These are phyloP conservation scores for Drosophila atripex DNA, from an alignment of 2,888 invertebrate species.

Conservation along the genomic window DNA sequence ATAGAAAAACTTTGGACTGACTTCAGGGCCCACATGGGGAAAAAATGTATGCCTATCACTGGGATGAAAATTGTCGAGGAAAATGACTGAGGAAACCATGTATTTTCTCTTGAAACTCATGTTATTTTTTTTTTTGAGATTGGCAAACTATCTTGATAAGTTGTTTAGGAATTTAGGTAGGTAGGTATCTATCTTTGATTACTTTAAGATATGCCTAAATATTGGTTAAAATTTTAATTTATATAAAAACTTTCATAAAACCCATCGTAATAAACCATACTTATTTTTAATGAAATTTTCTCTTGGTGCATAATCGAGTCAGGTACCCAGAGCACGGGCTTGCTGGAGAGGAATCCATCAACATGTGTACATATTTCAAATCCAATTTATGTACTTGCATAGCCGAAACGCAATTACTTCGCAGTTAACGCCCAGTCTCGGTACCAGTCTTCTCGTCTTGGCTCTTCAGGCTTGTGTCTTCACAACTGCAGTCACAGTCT, in stretches of 20 bases:
- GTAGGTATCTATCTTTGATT: too few relatives aligned
- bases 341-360: slow-evolving; percentile 71
- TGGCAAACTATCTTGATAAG: too few relatives aligned
- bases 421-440: slow-evolving; percentile 74
- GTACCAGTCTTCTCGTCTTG: slow-evolving; percentile 20
- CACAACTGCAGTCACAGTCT: slow-evolving; percentile 17
- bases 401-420: slow-evolving; percentile 78
- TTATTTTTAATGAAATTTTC: background rate
- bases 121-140: too few relatives aligned
- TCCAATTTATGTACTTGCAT: slow-evolving; percentile 79
- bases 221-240: too few relatives aligned
- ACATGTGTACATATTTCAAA: slow-evolving; percentile 79
- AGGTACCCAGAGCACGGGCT: slow-evolving; percentile 53
- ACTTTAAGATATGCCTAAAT: too few relatives aligned
- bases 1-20: slow-evolving; percentile 2
- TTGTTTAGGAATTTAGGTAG: too few relatives aligned
- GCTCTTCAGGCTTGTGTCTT: slow-evolving; percentile 5
- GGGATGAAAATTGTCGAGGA: background rate
- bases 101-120: too few relatives aligned
- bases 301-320: slow-evolving; percentile 25
- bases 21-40: background rate
- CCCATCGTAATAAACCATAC: too few relatives aligned
- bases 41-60: background rate
- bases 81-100: too few relatives aligned
- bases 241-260: background rate